These are phyloP conservation scores for Clanis bilineata DNA, from an alignment of 2,888 invertebrate species.

Conservation along the genomic window DNA sequence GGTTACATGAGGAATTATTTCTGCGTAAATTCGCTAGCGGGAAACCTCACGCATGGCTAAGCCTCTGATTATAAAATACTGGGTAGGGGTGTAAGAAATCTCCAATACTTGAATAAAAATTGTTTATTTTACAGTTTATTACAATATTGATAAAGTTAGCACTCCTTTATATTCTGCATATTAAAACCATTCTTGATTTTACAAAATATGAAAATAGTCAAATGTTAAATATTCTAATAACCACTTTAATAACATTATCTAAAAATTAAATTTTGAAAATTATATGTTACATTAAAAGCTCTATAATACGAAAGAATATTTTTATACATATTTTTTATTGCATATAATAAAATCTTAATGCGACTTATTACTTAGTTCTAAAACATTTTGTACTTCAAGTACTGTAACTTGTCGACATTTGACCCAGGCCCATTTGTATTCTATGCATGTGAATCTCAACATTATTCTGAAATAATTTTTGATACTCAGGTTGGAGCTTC, in stretches of 20 bases:
- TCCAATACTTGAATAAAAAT: background rate
- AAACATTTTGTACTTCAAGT: constrained; percentile 47
- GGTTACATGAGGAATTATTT: too few species aligned
- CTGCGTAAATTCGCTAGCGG: too few species aligned
- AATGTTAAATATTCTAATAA: background rate
- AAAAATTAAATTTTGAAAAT: constrained; percentile 2
- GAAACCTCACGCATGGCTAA: too few species aligned
- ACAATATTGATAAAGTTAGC: background rate
- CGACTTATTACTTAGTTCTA: constrained; percentile 22
- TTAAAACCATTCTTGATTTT: background rate
- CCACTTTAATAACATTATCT: background rate
- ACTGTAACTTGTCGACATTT: constrained; percentile 56
- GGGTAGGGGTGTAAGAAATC: background rate
- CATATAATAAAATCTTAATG: constrained; percentile 17
- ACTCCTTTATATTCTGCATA: background rate
- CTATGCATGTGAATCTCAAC: constrained; percentile 96
- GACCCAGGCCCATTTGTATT: constrained; percentile 88
- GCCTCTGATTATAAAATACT: too few species aligned
- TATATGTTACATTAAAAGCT: background rate
- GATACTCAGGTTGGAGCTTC: constrained; percentile 88
- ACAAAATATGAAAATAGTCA: background rate
- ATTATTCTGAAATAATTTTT: constrained; percentile 90
- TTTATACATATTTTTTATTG: background rate
- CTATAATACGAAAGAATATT: constrained; percentile 1
- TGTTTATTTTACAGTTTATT: constrained; percentile 1